Base-by-base conservation (phyloP, 2,797 vertebrate species). In the Varecia variegata region DNA sequence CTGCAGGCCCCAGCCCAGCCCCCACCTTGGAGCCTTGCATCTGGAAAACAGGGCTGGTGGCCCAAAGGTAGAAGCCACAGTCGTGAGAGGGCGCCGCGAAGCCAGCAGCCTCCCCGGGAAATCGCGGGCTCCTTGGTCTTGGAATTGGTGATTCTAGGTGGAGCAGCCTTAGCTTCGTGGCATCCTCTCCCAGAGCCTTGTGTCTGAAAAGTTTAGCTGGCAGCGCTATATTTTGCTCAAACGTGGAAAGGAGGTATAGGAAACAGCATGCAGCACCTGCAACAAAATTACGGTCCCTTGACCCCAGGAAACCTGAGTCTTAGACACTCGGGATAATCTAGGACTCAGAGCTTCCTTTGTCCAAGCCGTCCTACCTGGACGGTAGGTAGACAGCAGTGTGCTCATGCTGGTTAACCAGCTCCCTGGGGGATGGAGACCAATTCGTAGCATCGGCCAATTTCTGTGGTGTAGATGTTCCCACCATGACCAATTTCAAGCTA, bases 1-100 rank as follows among this genome's bases (percentile, higher is more conserved):
- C 56, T 17, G 5, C 80, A 8, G 94, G 52, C 89, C 90, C 56
- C 95, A 23, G 83, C 45, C 83, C 13, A 2, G n/a, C 43, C 67
- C 52, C 56, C 0, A 13, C 94, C 67, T n/a, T 0, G 80, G 88
- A 76, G 50, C 60, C 52, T 73, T 9, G 89, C 13, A 3, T 12
- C 90, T 60, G 90, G 58, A 71, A n/a, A 21, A 4, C n/a, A 0
- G 76, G 90, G 95, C 95, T 40, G 97, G 91, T 14, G 77, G 79
- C 73, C 92, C 0, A 0, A 11, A 68, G 94, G 93, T 15, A 14
- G 70, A 90, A 10, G 56, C 88, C 90, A 20, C 89, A 2, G 14
- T 45, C 56, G 4, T 1, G 5, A 71, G 70, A 65, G 84, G 65
- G 73, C 40, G 21, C 30, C n/a, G 3, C 0, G 35, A 45, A 27